Base-by-base conservation (phyloP, 2,113 vertebrate genomes). In the Symphodus melops region DNA sequence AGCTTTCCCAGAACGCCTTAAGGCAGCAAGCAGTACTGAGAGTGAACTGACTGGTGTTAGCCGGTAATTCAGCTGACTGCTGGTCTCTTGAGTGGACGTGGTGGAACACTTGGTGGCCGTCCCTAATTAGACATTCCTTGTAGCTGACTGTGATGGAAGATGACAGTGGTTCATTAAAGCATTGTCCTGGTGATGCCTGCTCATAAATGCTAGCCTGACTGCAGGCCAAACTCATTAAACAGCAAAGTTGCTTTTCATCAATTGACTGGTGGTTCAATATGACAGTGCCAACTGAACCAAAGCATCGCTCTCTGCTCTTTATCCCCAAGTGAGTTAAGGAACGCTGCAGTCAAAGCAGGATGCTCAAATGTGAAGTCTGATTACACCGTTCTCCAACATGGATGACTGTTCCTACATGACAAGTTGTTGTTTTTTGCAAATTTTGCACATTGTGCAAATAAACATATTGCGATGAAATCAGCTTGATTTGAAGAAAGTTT, bases 91-190 rank as follows among this genome's bases (percentile, higher is more conserved):
- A 51, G 66, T 66, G 51, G 67, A 62, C 23, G 67, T 21, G 78
- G 59, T 23, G 79, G 79, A 81, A 82, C 82, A n/a, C 81, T 75
- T 9, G 51, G 75, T 82, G 79, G 63, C 67, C 66, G 16, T 55
- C 72, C 41, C 61, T 89, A 88, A 89, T 90, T 82, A 86, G 83
- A 68, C 36, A 5, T 77, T 75, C 61, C 79, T 83, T 10, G 63
- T 56, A 78, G 85, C 81, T 57, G 77, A 82, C 56, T 51, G 68
- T 69, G 83, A 90, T 85, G 53, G 72, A 72, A 46, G 76, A 19
- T 74, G 90, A 86, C 90, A 83, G 85, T 0, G 82, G 72, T 77
- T 86, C 81, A 87, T 91, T 90, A 85, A 81, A 89, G 74, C 37
- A 3, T 68, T 69, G 77, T 75, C 44, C 55, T 16, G 54, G 49